Evolutionary conservation across 1,140 invertebrate genomes (phyloP).

Genomic region (Sycophaga agraensis): DNA sequence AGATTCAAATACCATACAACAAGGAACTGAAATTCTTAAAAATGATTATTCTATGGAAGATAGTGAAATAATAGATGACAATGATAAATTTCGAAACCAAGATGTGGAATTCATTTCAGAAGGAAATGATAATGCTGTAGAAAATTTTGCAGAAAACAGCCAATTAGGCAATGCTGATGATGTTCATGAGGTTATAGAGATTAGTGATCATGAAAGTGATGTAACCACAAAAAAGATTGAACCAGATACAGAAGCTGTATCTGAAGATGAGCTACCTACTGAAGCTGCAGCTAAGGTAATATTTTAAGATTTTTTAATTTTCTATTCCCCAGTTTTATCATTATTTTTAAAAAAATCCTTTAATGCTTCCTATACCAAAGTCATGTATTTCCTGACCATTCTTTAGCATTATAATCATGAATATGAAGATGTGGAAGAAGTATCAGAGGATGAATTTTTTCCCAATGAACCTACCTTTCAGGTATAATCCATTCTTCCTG

Average conservation of each 20-base stretch:
- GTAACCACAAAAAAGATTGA: constrained; percentile 49
- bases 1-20: constrained; percentile 31
- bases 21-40: constrained; percentile 27
- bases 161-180: background rate
- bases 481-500: constrained; percentile 31
- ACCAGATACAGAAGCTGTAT: constrained; percentile 69
- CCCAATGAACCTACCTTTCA: constrained; percentile 30
- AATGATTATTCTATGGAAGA: constrained; percentile 8
- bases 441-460: constrained; percentile 39
- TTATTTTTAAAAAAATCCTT: constrained; percentile 6
- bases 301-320: background rate
- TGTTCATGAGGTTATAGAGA: constrained; percentile 35
- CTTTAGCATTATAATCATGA: constrained; percentile 28
- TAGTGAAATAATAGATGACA: constrained; percentile 17
- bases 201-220: constrained; percentile 34
- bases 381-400: constrained; percentile 7
- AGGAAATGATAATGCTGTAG: constrained; percentile 32
- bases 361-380: constrained; percentile 4
- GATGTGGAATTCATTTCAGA: constrained; percentile 32
- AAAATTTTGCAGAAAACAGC: constrained; percentile 26
- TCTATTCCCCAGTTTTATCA: background rate
- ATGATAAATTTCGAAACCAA: constrained; percentile 21
- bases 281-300: constrained; percentile 52
- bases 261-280: constrained; percentile 66
- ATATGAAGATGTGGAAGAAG: constrained; percentile 37